phyloP scores from a whole-genome alignment of 2,113 vertebrate genomes.

The Physeter macrocephalus region DNA sequence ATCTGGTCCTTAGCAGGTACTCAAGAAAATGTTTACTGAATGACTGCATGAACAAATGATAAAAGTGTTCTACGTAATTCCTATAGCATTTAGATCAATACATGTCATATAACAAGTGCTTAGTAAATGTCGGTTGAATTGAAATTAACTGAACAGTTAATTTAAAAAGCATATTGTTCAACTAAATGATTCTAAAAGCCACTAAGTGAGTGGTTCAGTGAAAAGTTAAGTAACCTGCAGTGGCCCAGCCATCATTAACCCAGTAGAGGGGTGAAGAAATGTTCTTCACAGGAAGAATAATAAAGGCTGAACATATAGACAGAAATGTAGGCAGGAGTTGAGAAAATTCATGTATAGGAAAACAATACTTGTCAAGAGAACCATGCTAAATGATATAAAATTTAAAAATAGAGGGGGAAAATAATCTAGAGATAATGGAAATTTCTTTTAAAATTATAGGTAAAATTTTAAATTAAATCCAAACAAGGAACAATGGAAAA shows the following conservation, averaged over 20 bases:
- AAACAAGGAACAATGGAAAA: background rate
- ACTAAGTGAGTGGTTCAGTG: background rate
- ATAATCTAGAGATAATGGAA: background rate
- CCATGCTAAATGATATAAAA: background rate
- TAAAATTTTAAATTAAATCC: background rate
- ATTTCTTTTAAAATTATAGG: background rate
- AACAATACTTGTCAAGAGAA: background rate
- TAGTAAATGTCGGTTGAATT: background rate
- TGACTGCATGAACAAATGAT: background rate
- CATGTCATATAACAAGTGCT: background rate
- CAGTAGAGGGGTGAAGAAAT: background rate
- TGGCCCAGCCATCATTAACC: background rate
- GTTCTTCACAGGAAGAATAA: background rate
- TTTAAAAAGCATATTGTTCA: background rate
- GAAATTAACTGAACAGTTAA: background rate
- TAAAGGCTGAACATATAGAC: background rate
- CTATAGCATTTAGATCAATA: background rate
- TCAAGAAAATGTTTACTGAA: background rate
- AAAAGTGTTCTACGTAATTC: background rate
- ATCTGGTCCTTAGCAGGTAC: background rate
- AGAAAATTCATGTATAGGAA: background rate
- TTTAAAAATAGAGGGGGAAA: background rate
- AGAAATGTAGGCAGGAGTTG: background rate
- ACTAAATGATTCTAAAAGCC: background rate
- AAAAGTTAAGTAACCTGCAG: background rate